A percentile compares a stretch with the other conserved stretches of the same genome.
phyloP scores from a whole-genome alignment of 2,797 vertebrate species.

The Lerista edwardsae region DNA sequence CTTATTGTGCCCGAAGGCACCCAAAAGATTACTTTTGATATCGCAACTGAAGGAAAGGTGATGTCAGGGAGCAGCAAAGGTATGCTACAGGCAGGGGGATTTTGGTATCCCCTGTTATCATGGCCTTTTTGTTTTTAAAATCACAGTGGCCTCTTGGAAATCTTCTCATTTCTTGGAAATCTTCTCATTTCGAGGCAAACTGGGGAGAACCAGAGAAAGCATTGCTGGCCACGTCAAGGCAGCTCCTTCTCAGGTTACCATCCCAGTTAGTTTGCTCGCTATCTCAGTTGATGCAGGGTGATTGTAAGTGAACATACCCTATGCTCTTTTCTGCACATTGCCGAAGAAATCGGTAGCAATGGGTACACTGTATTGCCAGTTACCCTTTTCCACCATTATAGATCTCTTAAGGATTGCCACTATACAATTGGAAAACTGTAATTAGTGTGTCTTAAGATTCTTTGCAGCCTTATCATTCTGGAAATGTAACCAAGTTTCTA shows the following conservation, averaged over 20 bases:
- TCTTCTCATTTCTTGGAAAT: background rate
- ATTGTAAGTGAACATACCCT: too few relatives aligned
- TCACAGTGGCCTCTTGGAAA: background rate
- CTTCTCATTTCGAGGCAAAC: background rate
- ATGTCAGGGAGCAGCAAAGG: too few relatives aligned
- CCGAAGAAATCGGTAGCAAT: background rate
- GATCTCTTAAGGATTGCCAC: background rate
- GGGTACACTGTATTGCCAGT: background rate
- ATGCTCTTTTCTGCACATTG: background rate
- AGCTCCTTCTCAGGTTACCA: background rate
- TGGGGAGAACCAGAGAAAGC: background rate
- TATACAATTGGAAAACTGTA: background rate
- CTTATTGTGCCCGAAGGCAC: too few relatives aligned
- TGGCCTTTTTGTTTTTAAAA: background rate
- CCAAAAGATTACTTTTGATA: too few relatives aligned
- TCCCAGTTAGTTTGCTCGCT: background rate
- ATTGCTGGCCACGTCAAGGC: background rate
- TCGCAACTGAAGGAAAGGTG: too few relatives aligned
- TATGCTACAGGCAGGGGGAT: too few relatives aligned
- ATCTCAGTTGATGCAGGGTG: too few relatives aligned
- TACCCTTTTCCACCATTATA: too few relatives aligned
- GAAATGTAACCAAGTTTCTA: slow-evolving; percentile 6
- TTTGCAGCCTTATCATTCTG: background rate
- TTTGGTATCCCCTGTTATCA: too few relatives aligned
- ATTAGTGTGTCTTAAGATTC: background rate